Evolutionary conservation across 2,797 vertebrate species (phyloP), one percentile per base, ranked within the genome.

Genomic region (Philypnodon macrostomus): DNA sequence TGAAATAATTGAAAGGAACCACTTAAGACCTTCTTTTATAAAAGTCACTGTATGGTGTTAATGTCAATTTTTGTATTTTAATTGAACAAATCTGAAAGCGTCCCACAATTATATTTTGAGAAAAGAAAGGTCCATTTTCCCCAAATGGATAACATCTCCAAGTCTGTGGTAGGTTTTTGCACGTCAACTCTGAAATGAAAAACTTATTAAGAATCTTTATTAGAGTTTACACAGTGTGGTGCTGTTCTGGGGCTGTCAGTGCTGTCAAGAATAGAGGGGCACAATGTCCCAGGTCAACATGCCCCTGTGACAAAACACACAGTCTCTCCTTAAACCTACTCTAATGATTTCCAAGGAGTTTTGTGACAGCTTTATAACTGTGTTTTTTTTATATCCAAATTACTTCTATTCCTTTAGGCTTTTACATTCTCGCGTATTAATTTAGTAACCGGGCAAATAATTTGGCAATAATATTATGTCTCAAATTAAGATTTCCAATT

Each of bases 401-500:
- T 27, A 34, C 4, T 44, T 6, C 18, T 70, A 19, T 17, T 47
- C 40, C 37, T 54, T 42, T 12, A 52, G 58, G 42, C 58, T 56
- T 44, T 51, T 41, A n/a, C 40, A 31, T 16, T 29, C 47, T 55
- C 56, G 63, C 70, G 77, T 70, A 78, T 79, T 74, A 57, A 69
- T 68, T 71, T 60, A 23, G 47, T 70, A 75, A 73, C 66, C 42
- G 12, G 17, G 62, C 63, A 58, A 75, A 78, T 81, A 75, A 83
- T 36, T 58, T 74, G 57, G 62, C 68, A 68, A 74, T 73, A 71
- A 79, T 74, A 78, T 78, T 71, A 69, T 53, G 59, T 74, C 57
- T 73, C 54, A 80, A 82, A 83, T 86, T 75, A 82, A 76, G 66
- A 71, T 71, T 77, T 84, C 75, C 68, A 85, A 85, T 87, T 83